These are phyloP conservation scores for Spodoptera frugiperda DNA, from an alignment of 1,140 invertebrate genomes.

Conservation along the genomic window DNA sequence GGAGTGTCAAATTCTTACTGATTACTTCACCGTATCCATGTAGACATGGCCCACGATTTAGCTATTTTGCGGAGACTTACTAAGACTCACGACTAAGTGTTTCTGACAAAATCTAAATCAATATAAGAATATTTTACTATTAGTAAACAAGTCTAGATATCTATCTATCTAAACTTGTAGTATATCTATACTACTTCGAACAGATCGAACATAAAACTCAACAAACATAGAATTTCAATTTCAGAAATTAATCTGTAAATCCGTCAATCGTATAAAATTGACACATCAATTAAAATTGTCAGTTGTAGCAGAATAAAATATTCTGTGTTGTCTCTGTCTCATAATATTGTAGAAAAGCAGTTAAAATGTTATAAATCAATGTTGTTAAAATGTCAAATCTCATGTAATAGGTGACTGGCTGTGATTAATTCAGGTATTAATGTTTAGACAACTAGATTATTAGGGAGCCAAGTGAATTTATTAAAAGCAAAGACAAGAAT, in stretches of 20 bases:
- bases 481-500: background rate
- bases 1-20: too few relatives aligned
- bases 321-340: background rate
- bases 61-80: too few relatives aligned
- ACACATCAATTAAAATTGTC: background rate
- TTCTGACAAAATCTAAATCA: too few relatives aligned
- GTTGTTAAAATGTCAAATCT: slow-evolving; percentile 9
- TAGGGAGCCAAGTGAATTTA: background rate
- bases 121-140: too few relatives aligned
- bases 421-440: background rate
- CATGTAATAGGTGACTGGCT: background rate
- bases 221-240: too few relatives aligned
- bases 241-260: background rate
- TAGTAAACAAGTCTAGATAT: too few relatives aligned
- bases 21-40: too few relatives aligned
- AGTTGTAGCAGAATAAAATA: background rate
- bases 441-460: background rate
- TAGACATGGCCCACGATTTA: too few relatives aligned
- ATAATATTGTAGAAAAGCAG: background rate
- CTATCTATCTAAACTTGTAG: too few relatives aligned
- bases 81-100: too few relatives aligned
- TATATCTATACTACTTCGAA: too few relatives aligned
- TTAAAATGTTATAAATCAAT: slow-evolving; percentile 17
- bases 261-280: background rate
- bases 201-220: too few relatives aligned